Evolutionary conservation across 2,797 vertebrate species (phyloP), one percentile per base, ranked within the genome.

Genomic region (Ceyx erithaca): DNA sequence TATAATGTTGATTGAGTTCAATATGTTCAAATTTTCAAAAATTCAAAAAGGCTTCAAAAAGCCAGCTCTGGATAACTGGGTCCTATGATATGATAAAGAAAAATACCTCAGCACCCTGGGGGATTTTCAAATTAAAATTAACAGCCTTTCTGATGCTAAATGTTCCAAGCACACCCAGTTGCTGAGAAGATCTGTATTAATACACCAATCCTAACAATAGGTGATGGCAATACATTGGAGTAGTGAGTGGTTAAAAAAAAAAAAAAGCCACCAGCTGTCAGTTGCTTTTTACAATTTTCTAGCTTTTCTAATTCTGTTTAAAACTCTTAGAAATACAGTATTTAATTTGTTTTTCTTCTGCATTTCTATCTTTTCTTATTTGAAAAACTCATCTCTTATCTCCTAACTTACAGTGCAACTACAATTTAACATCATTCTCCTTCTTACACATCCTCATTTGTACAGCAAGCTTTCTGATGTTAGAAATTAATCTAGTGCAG

Each of bases 81-180:
- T 85, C 48, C n/a, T 89, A 63, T 66, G 28, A 59, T 85, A 14
- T 85, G 46, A 49, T 31, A 63, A 92, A 71, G 37, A 90, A 93
- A 55, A 3, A 2, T 0, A 0, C 4, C 6, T 1, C 22, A 52
- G 7, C 6, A 43, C 52, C 59, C 55, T 76, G 20, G 30, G 55
- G 19, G 31, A 63, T 79, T 93, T 89, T 87, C 46, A 87, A 94
- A 96, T 84, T 90, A 93, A 48, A 94, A 96, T 84, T 91, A 93
- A 45, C 59, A 88, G 14, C 52, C 72, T 96, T 72, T 85, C 88
- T 92, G 28, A 54, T 73, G 22, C 17, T 85, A 79, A 87, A 79
- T 52, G 62, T 83, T 86, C 31, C 70, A 77, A 85, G 33, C 54
- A 55, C 20, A 87, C 20, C 41, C 30, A 66, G 7, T 12, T 83